These are phyloP conservation scores for Psylliodes chrysocephalus DNA, from an alignment of 2,888 invertebrate genomes.

Conservation along the genomic window DNA sequence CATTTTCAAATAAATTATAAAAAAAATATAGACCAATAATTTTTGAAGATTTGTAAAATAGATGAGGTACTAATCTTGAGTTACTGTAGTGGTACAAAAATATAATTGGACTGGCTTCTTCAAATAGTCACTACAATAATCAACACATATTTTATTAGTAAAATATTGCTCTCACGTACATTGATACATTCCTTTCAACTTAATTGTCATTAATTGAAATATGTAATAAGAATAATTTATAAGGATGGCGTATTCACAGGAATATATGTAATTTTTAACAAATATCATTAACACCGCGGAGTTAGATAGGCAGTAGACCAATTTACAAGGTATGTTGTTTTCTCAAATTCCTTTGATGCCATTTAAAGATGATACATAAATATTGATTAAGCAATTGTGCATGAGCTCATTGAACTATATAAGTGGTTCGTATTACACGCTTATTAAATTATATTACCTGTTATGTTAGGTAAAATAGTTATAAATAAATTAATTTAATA, in stretches of 20 bases:
- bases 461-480: too few relatives aligned
- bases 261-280: constrained; percentile 26
- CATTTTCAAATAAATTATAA: too few relatives aligned
- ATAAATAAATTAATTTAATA: too few relatives aligned
- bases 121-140: neutral
- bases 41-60: too few relatives aligned
- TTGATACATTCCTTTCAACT: constrained; percentile 28
- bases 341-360: constrained; percentile 12
- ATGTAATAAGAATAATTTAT: constrained; percentile 30
- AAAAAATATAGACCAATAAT: too few relatives aligned
- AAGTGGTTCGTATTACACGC: too few relatives aligned
- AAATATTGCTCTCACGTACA: constrained; percentile 3
- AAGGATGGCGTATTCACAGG: constrained; percentile 22
- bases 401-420: neutral
- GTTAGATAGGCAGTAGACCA: constrained; percentile 5
- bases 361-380: neutral
- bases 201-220: constrained; percentile 28
- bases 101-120: constrained; percentile 6
- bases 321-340: constrained; percentile 15
- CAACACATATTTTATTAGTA: constrained; percentile 1
- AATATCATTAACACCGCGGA: constrained; percentile 21
- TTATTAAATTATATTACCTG: too few relatives aligned
- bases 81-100: too few relatives aligned
- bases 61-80: too few relatives aligned
- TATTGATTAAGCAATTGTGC: neutral